Evolutionary conservation across 2,113 vertebrate species (phyloP).

Genomic region (Rhagologus leucostigma): DNA sequence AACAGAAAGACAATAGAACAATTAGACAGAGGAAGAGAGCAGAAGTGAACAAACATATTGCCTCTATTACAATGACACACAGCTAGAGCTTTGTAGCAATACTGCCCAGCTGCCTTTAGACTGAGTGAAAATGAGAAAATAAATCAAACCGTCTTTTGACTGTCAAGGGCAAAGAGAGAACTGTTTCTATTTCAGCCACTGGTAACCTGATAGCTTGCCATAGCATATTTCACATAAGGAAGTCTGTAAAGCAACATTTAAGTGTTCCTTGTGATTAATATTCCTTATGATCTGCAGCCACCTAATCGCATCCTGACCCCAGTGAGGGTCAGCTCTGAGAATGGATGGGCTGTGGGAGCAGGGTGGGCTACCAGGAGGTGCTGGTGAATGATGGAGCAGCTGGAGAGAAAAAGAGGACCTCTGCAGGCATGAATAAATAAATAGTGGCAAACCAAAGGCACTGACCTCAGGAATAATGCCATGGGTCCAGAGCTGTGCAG

Average conservation of each 20-base stretch:
- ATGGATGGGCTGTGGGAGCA: slow-evolving; percentile 21
- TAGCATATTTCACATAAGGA: slow-evolving; percentile 44
- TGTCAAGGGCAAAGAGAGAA: slow-evolving; percentile 66
- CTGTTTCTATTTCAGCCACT: slow-evolving; percentile 52
- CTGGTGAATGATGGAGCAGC: slow-evolving; percentile 3
- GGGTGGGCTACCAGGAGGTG: slow-evolving; percentile 30
- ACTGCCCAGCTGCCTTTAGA: slow-evolving; percentile 67
- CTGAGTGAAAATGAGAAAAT: slow-evolving; percentile 71
- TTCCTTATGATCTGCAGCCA: slow-evolving; percentile 45
- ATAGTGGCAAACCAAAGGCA: slow-evolving; percentile 17
- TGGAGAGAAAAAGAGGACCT: slow-evolving; percentile 8
- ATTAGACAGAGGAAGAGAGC: slow-evolving; percentile 42
- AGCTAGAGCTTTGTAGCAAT: slow-evolving; percentile 56
- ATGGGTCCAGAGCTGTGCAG: not conserved
- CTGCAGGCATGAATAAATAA: slow-evolving; percentile 35
- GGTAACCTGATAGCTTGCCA: slow-evolving; percentile 30
- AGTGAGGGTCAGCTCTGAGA: not conserved
- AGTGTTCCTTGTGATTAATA: slow-evolving; percentile 51
- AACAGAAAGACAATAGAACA: slow-evolving; percentile 50
- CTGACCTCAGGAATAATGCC: not conserved
- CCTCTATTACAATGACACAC: slow-evolving; percentile 28
- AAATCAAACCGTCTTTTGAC: slow-evolving; percentile 70
- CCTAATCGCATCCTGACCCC: slow-evolving; percentile 36
- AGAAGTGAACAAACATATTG: slow-evolving; percentile 52
- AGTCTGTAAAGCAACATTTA: slow-evolving; percentile 34